These are phyloP conservation scores for Saccopteryx leptura DNA, from an alignment of 2,113 vertebrate species.

Conservation along the genomic window DNA sequence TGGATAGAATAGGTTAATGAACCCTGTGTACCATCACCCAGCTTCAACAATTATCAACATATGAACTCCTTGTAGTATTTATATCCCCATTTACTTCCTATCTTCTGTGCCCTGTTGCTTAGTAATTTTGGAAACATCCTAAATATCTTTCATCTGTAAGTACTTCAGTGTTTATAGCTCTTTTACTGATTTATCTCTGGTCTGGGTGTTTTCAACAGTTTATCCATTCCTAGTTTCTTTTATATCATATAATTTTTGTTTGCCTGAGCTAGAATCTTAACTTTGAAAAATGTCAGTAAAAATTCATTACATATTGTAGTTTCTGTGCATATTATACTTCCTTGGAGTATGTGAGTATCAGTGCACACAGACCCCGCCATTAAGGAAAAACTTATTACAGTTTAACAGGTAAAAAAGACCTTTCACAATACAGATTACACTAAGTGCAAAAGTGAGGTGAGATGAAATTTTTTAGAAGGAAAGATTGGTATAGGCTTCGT, in stretches of 20 bases:
- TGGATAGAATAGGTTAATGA: background rate
- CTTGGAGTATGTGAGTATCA: background rate
- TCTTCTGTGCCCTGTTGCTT: background rate
- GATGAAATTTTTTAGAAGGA: background rate
- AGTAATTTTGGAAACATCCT: background rate
- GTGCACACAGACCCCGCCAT: background rate
- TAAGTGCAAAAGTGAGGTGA: background rate
- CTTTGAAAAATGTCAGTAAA: background rate
- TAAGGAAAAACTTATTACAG: background rate
- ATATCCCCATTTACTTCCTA: background rate
- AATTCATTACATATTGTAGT: background rate
- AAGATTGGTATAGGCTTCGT: background rate
- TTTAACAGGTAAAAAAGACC: background rate
- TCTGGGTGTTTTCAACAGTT: background rate
- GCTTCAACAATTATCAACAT: background rate
- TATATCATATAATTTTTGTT: background rate
- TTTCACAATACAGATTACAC: background rate
- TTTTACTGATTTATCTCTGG: background rate
- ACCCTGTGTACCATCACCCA: background rate
- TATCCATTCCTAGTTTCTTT: background rate
- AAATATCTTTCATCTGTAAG: background rate
- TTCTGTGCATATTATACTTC: background rate
- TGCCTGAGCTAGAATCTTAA: background rate
- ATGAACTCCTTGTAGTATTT: background rate
- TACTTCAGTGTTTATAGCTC: background rate